A percentile compares a stretch with the other conserved stretches of the same genome.
Conservation (phyloP, 1,140 invertebrate species). For the Cotesia vestalis region DNA sequence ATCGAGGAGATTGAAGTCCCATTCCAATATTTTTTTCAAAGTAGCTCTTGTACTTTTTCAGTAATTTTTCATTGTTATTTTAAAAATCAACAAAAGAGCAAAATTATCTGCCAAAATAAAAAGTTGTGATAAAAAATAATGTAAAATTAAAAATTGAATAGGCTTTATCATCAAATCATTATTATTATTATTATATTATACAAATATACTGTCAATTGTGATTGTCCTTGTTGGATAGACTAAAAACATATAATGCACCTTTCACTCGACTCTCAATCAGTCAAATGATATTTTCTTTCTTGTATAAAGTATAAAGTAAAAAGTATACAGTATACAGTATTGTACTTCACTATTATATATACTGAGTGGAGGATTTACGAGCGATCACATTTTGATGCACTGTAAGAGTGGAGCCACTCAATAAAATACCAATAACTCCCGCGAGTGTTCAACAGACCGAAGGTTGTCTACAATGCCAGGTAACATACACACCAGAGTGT, state of each 20-base stretch:
- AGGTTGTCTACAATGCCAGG: conserved; percentile 48
- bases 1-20: too few relatives aligned
- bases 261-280: conserved; percentile 29
- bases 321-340: too few relatives aligned
- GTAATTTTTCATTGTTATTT: too few relatives aligned
- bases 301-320: background rate
- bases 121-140: too few relatives aligned
- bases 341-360: background rate
- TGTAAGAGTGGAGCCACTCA: conserved; percentile 44
- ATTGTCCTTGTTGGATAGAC: background rate
- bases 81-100: too few relatives aligned
- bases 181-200: too few relatives aligned
- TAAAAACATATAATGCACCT: conserved; percentile 42
- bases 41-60: too few relatives aligned
- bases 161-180: too few relatives aligned
- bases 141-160: too few relatives aligned
- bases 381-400: conserved; percentile 28
- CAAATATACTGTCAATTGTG: too few relatives aligned
- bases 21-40: too few relatives aligned
- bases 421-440: conserved; percentile 59
- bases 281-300: conserved; percentile 15
- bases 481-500: background rate
- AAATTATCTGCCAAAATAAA: too few relatives aligned
- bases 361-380: background rate
- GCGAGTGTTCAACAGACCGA: conserved; percentile 29